Conservation (phyloP, 1,140 invertebrate genomes). For the Carposina sasakii region DNA sequence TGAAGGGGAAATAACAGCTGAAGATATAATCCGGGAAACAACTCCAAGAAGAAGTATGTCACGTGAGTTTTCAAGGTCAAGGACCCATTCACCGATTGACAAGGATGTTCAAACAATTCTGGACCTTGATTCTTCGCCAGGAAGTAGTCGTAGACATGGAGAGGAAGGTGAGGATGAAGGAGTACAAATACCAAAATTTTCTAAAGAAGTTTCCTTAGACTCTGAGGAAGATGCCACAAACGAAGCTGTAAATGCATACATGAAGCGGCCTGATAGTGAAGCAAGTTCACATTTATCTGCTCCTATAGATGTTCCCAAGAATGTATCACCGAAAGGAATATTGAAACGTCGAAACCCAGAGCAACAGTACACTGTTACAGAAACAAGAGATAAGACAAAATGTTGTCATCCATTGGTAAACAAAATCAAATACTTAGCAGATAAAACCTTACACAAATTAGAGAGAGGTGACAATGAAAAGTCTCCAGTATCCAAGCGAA, state of each 20-base stretch:
- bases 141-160: conserved; percentile 66
- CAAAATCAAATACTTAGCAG: conserved; percentile 75
- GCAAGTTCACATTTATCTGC: conserved; percentile 37
- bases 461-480: conserved; percentile 69
- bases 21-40: conserved; percentile 59
- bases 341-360: conserved; percentile 63
- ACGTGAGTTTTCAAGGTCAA: conserved; percentile 58
- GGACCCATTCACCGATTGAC: conserved; percentile 54
- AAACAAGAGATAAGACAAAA: conserved; percentile 68
- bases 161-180: conserved; percentile 63
- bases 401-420: conserved; percentile 75
- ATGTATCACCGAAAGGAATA: conserved; percentile 65
- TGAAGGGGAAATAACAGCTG: conserved; percentile 70
- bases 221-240: conserved; percentile 55
- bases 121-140: conserved; percentile 65
- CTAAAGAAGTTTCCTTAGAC: conserved; percentile 69
- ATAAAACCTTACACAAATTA: conserved; percentile 73
- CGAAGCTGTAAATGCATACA: conserved; percentile 26
- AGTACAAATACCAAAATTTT: conserved; percentile 67
- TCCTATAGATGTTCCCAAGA: conserved; percentile 48
- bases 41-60: conserved; percentile 66
- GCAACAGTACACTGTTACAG: conserved; percentile 45
- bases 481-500: conserved; percentile 55
- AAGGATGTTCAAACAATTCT: conserved; percentile 53
- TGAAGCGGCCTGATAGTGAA: conserved; percentile 36